A percentile compares a stretch with the other conserved stretches of the same genome.
Evolutionary conservation across 2,113 vertebrate species (phyloP).

Genomic region (Colius striatus): DNA sequence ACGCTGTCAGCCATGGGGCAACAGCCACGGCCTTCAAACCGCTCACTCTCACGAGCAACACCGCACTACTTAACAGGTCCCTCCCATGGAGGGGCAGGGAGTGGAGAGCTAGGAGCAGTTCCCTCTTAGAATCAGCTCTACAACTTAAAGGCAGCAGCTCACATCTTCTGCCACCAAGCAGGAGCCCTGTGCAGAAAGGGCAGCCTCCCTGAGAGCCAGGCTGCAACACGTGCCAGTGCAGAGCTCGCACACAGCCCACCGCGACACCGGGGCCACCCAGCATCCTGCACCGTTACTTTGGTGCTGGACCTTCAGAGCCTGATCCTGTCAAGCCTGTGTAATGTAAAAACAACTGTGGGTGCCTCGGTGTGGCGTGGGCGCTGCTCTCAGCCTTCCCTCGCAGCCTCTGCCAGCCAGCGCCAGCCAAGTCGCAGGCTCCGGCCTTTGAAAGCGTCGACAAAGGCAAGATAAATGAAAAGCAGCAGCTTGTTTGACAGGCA

Average conservation of each 20-base stretch:
- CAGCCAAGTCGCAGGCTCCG: background rate
- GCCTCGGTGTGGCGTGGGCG: no score
- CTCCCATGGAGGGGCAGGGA: background rate
- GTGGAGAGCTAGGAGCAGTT: background rate
- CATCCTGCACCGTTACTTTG: background rate
- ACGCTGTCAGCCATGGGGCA: background rate
- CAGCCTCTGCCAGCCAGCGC: background rate
- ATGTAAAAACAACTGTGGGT: background rate
- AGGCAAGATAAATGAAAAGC: constrained; percentile 26
- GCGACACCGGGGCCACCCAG: accelerated
- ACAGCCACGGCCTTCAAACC: background rate
- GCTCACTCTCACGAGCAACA: background rate
- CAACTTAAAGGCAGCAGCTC: background rate
- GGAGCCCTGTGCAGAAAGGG: background rate
- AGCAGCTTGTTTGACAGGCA: background rate
- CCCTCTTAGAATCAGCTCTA: background rate
- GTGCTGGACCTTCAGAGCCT: background rate
- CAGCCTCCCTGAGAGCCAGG: background rate
- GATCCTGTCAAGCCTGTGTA: background rate
- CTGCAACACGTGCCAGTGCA: accelerated
- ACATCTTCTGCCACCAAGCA: background rate
- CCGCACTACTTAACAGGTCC: accelerated
- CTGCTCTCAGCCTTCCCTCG: background rate
- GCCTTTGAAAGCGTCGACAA: constrained; percentile 27
- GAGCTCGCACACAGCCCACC: background rate